Conservation (phyloP, 2,888 invertebrate species). For the Drosophila austrosaltans region DNA sequence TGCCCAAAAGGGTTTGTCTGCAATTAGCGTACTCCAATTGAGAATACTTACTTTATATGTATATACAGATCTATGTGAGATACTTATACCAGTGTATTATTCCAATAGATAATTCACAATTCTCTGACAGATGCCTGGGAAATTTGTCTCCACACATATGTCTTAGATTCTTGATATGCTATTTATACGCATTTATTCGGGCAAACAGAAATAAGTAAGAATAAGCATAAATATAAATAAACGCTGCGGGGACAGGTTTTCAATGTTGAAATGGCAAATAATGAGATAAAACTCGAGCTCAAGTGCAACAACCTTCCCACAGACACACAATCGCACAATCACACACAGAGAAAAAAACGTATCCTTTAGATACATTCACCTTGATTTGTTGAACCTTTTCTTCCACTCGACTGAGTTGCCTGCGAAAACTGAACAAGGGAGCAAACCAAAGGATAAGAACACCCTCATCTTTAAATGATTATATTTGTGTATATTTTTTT, state of each 20-base stretch:
- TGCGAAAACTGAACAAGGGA: constrained; percentile 60
- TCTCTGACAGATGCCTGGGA: constrained; percentile 30
- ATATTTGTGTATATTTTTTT: constrained; percentile 39
- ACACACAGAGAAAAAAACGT: constrained; percentile 11
- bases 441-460: constrained; percentile 43
- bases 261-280: constrained; percentile 67
- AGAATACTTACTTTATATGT: not conserved
- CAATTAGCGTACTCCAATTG: constrained; percentile 62
- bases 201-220: constrained; percentile 7
- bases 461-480: constrained; percentile 16
- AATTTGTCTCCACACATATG: constrained; percentile 16
- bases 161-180: constrained; percentile 55
- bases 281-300: constrained; percentile 55
- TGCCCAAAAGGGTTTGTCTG: constrained; percentile 28
- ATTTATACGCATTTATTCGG: constrained; percentile 66
- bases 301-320: constrained; percentile 63
- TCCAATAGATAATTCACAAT: constrained; percentile 30
- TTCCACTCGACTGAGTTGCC: constrained; percentile 76
- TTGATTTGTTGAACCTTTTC: constrained; percentile 50
- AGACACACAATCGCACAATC: constrained; percentile 27
- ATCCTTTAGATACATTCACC: constrained; percentile 59
- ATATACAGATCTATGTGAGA: constrained; percentile 48
- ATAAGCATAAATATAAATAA: constrained; percentile 38
- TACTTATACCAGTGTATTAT: constrained; percentile 63
- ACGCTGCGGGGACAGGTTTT: constrained; percentile 56